Conservation (phyloP, 2,113 vertebrate genomes). For the Aphelocoma coerulescens region DNA sequence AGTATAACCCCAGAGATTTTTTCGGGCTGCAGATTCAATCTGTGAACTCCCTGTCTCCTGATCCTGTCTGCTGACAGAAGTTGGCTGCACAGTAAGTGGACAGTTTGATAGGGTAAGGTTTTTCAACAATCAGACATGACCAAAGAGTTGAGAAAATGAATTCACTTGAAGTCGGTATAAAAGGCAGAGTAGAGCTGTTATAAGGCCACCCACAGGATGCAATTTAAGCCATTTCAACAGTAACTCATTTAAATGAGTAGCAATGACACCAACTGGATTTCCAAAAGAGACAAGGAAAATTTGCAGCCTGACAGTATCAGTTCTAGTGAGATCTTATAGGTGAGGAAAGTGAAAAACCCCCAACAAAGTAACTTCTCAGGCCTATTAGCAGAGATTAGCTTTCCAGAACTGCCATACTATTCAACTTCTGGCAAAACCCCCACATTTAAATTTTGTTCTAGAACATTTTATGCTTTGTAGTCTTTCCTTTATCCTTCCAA, state of each 20-base stretch:
- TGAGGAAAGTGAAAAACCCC: not conserved
- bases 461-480: conserved; percentile 23
- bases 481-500: not conserved
- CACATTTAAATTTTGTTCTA: not conserved
- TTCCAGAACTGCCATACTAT: not conserved
- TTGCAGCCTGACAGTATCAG: not conserved
- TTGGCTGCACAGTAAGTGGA: not conserved
- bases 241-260: not conserved
- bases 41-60: not conserved
- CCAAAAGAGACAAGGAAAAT: not conserved
- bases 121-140: not conserved
- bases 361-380: not conserved
- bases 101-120: not conserved
- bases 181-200: not conserved
- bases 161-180: not conserved
- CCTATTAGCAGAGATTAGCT: not conserved
- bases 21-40: not conserved
- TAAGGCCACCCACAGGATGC: not conserved
- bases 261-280: conserved; percentile 1
- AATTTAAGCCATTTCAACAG: conserved; percentile 7
- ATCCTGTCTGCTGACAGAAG: not conserved
- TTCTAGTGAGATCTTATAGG: not conserved
- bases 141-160: not conserved
- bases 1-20: not conserved
- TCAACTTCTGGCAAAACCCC: not conserved